Evolutionary conservation across 2,888 invertebrate genomes (phyloP), one percentile per base, ranked within the genome.

Genomic region (Calameuta idolon): DNA sequence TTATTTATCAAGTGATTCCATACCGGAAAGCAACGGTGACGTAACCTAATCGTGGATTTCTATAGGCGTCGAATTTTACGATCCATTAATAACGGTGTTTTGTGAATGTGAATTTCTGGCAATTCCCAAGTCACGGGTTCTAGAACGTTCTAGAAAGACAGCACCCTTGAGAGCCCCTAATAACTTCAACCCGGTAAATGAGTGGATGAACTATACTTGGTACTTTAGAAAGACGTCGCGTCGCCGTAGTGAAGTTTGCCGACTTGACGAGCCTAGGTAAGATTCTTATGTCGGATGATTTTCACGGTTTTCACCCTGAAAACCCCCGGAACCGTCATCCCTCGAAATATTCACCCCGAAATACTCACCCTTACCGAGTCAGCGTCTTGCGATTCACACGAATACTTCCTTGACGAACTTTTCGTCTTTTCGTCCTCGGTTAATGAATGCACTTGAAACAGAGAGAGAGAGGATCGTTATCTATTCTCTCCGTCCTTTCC

Each of bases 131-230:
- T 12, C 37, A 12, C 3, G 37, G 37, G 12, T 3, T 37, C 37
- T 23, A 55, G 23, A 55, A 23, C 23, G 5, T 74, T 82, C 77
- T 81, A 79, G 80, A 85, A 85, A 83, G 84, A 85, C 84, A 86
- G 85, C 80, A 83, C 77, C 84, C 77, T 75, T 69, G 75, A 75
- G 80, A 82, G 76, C 31, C 55, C 76, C 73, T 75, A 55, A 73
- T 83, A 86, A 86, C 85, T 85, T 83, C 76, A 76, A 77, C 81
- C 80, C 83, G 77, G 84, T 78, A 84, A 85, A 85, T 84, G 84
- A 86, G 85, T 84, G 86, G 84, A 81, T 83, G 83, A 84, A 83
- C 83, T 85, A 82, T 85, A 82, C 79, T 83, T 85, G 82, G 80
- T 78, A 79, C 80, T 82, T 81, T 34, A 77, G 73, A 76, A 69